Evolutionary conservation across 2,888 invertebrate species (phyloP), one percentile per base, ranked within the genome.

Genomic region (Stenichneumon culpator): DNA sequence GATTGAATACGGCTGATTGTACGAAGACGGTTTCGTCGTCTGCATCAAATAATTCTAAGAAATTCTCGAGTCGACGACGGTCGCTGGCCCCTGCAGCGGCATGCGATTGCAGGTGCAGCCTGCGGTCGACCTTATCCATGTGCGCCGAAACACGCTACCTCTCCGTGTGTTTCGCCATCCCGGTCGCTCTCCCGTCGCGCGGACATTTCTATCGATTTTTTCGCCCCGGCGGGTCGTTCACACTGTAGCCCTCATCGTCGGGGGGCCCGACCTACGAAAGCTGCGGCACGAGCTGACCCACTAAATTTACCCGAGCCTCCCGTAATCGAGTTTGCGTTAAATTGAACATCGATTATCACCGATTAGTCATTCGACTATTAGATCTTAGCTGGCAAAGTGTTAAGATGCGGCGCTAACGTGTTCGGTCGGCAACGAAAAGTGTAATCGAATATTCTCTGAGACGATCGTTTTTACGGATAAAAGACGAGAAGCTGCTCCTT

Each of bases 121-220:
- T 25, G 67, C 69, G 70, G 70, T 70, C 63, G 79, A 19, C 70
- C 44, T 16, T 60, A 72, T 65, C 36, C 70, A 22, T 50, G 65
- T 32, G 75, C 32, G 74, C 74, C 36, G 19, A 36, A 75, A 75
- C 36, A 39, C 36, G 65, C 39, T 39, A 7, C 6, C 75, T 32
- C 32, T 65, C 28, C 25, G 50, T 47, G 9, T 39, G 25, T n/a
- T 47, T 67, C 79, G 50, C 44, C 11, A 14, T 39, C 72, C 4
- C 63, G 16, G 28, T 65, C 79, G 22, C 63, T 63, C 70, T 44
- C 19, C 36, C 36, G 63, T 73, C 86, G 75, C 84, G 91, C 84
- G 92, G 88, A 89, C 91, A 90, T 90, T 88, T 84, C 87, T 92
- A 92, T 92, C 89, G 92, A 92, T 92, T 91, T 89, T 90, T 92